Evolutionary conservation across 1,140 invertebrate genomes (phyloP).

Genomic region (Drosophila aff.): DNA sequence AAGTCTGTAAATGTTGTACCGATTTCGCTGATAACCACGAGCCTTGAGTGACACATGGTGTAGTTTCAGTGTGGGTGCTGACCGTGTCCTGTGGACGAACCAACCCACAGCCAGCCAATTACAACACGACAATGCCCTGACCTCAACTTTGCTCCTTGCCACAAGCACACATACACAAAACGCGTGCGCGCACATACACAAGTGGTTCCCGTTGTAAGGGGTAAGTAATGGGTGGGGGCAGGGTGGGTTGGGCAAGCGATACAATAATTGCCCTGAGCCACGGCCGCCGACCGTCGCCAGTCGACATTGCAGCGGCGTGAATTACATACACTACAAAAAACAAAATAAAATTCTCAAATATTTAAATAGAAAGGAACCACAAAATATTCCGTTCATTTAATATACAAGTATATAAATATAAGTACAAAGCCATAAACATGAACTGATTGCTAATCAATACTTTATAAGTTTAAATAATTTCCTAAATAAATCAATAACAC

Average conservation of each 20-base stretch:
- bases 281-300: conserved; percentile 38
- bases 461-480: not conserved
- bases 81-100: conserved; percentile 25
- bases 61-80: conserved; percentile 15
- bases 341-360: not conserved
- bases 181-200: not conserved
- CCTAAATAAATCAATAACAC: not conserved
- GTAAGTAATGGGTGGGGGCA: conserved; percentile 20
- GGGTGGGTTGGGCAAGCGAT: conserved; percentile 60
- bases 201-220: conserved; percentile 39
- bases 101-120: conserved; percentile 37
- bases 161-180: conserved; percentile 9
- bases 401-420: not conserved
- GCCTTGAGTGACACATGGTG: conserved; percentile 19
- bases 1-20: not conserved
- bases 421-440: not conserved
- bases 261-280: conserved; percentile 82
- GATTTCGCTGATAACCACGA: not conserved
- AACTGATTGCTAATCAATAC: not conserved
- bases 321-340: conserved; percentile 54
- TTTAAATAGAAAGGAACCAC: not conserved
- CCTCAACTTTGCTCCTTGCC: conserved; percentile 35
- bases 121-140: conserved; percentile 47
- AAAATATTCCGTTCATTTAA: not conserved
- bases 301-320: conserved; percentile 75